Conservation (phyloP, 2,113 vertebrate species). For the Zingel zingel region DNA sequence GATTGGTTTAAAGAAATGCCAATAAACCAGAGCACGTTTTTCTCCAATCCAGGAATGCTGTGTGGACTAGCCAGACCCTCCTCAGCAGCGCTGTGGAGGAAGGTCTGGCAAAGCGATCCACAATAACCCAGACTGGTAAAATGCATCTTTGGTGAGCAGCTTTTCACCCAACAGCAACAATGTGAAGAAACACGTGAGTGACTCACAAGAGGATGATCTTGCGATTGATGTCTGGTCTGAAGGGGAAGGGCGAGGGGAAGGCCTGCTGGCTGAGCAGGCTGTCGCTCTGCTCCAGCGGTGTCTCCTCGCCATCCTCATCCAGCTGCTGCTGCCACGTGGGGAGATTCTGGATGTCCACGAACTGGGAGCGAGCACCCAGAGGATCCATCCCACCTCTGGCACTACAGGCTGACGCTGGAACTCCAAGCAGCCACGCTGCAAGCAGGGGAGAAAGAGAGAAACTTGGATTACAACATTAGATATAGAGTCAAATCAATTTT, state of each 20-base stretch:
- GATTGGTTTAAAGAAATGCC: too few relatives aligned
- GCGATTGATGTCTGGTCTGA: slow-evolving; percentile 89
- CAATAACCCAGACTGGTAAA: too few relatives aligned
- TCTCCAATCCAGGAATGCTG: too few relatives aligned
- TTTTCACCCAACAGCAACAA: background rate
- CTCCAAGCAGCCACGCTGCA: slow-evolving; percentile 16
- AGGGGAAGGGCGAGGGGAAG: slow-evolving; percentile 91
- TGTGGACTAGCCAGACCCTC: too few relatives aligned
- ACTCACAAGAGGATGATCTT: slow-evolving; percentile 96
- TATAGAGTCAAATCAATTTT: background rate
- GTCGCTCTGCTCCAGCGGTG: slow-evolving; percentile 40
- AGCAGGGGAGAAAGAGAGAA: background rate
- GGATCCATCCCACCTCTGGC: slow-evolving; percentile 91
- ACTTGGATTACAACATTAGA: background rate
- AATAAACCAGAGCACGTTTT: too few relatives aligned
- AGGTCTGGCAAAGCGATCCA: too few relatives aligned
- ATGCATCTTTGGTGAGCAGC: too few relatives aligned
- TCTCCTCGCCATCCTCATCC: slow-evolving; percentile 51
- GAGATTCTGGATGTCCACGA: slow-evolving; percentile 91
- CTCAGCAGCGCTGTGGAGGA: too few relatives aligned
- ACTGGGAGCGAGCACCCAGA: slow-evolving; percentile 95
- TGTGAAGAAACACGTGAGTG: background rate
- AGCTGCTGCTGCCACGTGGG: slow-evolving; percentile 86
- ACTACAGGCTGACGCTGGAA: background rate
- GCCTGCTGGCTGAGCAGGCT: slow-evolving; percentile 66